phyloP scores from a whole-genome alignment of 2,113 vertebrate species.

The Anseranas semipalmata region DNA sequence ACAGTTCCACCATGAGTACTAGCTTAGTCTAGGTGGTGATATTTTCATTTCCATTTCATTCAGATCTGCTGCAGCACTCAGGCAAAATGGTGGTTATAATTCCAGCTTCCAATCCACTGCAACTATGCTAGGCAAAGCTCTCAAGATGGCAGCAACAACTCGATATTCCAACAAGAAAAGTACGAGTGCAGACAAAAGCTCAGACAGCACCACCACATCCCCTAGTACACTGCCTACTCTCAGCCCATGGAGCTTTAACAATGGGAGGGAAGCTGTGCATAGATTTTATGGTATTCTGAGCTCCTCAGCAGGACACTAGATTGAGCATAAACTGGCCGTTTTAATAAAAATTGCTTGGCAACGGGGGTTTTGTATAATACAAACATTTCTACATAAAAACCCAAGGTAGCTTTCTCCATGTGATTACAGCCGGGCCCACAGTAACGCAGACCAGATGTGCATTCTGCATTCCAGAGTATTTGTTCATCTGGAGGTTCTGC shows the following conservation, averaged over 20 bases:
- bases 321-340: conserved; percentile 51
- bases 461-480: conserved; percentile 70
- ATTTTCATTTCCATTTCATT: not conserved
- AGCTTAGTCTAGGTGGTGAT: not conserved
- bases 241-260: not conserved
- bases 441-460: conserved; percentile 77
- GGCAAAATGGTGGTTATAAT: not conserved
- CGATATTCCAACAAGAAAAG: not conserved
- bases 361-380: conserved; percentile 67
- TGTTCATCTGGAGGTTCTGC: conserved; percentile 53
- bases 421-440: conserved; percentile 48
- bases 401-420: conserved; percentile 71
- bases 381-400: conserved; percentile 74
- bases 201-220: not conserved
- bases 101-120: not conserved
- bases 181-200: not conserved
- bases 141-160: not conserved
- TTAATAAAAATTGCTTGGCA: conserved; percentile 76
- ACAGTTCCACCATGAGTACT: not conserved
- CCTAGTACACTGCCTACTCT: not conserved
- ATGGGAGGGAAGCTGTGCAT: not conserved
- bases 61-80: not conserved
- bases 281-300: conserved; percentile 23
- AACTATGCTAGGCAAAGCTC: not conserved
- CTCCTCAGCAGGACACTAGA: conserved; percentile 49